Conservation (phyloP, 2,113 vertebrate genomes). For the Caretta caretta region DNA sequence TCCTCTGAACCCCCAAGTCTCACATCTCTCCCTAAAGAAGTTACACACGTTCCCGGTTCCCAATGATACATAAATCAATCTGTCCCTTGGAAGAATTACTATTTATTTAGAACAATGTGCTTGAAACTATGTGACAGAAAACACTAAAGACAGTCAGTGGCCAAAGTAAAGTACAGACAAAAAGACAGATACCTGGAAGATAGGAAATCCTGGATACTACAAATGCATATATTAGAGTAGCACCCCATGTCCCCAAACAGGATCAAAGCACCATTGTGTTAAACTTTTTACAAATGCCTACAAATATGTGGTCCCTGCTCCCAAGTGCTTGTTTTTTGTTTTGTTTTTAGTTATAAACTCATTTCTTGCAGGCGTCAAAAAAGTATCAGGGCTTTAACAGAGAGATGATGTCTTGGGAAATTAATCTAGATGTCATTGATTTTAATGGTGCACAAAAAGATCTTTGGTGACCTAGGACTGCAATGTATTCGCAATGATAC, state of each 20-base stretch:
- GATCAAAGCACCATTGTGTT: background rate
- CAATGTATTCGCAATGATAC: background rate
- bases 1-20: background rate
- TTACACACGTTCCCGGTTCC: background rate
- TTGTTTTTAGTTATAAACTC: background rate
- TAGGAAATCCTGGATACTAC: background rate
- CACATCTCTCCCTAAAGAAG: background rate
- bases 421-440: background rate
- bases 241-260: background rate
- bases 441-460: background rate
- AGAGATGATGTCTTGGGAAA: background rate
- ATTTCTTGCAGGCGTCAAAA: background rate
- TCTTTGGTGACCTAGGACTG: background rate
- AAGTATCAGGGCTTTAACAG: background rate
- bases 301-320: fast-evolving
- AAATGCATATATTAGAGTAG: background rate
- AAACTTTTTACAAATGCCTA: background rate
- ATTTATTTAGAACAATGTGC: background rate
- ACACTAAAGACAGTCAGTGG: background rate
- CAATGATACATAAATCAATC: background rate
- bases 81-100: background rate
- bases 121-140: background rate
- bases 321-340: fast-evolving
- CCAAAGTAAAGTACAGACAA: background rate
- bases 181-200: background rate